Base-by-base conservation (phyloP, 2,797 vertebrate genomes). In the Macropus fuliginosus region DNA sequence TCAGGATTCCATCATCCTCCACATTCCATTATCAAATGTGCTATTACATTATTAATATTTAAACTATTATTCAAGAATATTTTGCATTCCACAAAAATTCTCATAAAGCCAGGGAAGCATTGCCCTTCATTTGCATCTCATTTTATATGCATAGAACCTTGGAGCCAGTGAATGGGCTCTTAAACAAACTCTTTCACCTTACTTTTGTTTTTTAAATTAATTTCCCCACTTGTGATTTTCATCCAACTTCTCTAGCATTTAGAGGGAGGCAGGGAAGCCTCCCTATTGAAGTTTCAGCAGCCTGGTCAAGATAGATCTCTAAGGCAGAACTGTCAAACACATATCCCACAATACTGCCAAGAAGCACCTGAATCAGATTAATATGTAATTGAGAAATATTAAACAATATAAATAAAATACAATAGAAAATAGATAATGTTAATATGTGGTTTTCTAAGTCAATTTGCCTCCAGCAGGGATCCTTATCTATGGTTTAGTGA, bases 21-120 rank as follows among this genome's bases (percentile, higher is more conserved):
- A 13, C 31, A 90, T 55, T 55, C 90, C 5, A 5, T 91, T 55
- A 91, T 54, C 90, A 91, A 55, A 54, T 34, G 27, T 31, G 12
- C 28, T 91, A 91, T 29, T 91, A n/a, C 29, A 91, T 91, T 34
- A 31, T 55, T 91, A 91, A 54, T 55, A 31, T n/a, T 55, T 54
- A 55, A 91, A 91, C 90, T 91, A 55, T 54, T 91, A 34, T 52
- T 91, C 54, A 54, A 55, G 9, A 91, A 91, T 54, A 28, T 54
- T 91, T 91, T 54, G 54, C 90, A 91, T 91, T 55, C 54, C 50
- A 91, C 55, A 91, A 91, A 91, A 91, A 91, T 91, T 91, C 50
- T 55, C 28, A 91, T 55, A 55, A 55, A 52, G 90, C 50, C 90
- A 52, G 13, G 50, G 27, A 16, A 52, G 50, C 29, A 29, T 55